Base-by-base conservation (phyloP, 1,140 invertebrate species). In the Bombus impatiens region DNA sequence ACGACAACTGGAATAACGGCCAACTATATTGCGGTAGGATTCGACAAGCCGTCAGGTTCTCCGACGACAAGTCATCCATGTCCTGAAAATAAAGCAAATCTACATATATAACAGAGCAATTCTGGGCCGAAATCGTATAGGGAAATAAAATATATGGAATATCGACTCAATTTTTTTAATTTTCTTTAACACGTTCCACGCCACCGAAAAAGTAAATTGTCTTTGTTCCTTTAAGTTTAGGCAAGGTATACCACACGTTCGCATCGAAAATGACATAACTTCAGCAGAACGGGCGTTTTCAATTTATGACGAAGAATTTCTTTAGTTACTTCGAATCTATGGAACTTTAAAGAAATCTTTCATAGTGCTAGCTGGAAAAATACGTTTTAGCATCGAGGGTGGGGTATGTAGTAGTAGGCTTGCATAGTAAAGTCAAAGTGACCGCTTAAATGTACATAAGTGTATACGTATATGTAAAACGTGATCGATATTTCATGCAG, bases 1-100 rank as follows among this genome's bases (percentile, higher is more conserved):
- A 98, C 25, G 97, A 96, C 90, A 98, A 96, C 95, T 98, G 97
- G 57, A 95, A 96, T 57, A 93, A 59, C 4, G 89, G 91, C 93
- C 94, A 94, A 80, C 94, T 92, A 28, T 91, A 92, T 4, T 94
- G 86, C 0, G 88, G 84, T 12, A 93, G 89, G 62, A 96, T 93
- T 47, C 95, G 92, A 87, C 95, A 95, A 28, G 93, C 87, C n/a
- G 93, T 93, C 59, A 91, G 53, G 82, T 93, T 93, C 83, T 83
- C 83, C 74, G 76, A 13, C 37, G 67, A 86, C 65, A 71, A 40
- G 40, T 42, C 68, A 67, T 91, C 67, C 57, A 87, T 13, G 76
- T 91, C 88, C 93, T 94, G 91, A 67, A 92, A 93, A 74, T 62
- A 84, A 91, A 90, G 75, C 25, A 68, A 74, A 89, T 89, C 88